Evolutionary conservation across 2,888 invertebrate species (phyloP).

Genomic region (Charanyca ferruginea): DNA sequence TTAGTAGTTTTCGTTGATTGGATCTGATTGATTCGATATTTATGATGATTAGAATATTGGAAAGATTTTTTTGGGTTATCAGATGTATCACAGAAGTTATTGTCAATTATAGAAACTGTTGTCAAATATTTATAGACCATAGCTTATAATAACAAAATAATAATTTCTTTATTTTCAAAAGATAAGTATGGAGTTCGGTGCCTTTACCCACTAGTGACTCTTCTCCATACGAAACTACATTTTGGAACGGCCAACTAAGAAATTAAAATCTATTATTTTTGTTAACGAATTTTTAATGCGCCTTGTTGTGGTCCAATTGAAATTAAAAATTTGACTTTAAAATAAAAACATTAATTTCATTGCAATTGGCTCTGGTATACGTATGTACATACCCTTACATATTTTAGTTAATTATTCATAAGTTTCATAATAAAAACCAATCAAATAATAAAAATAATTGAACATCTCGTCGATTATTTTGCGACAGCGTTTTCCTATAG

Average conservation of each 20-base stretch:
- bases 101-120: slow-evolving; percentile 40
- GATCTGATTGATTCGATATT: slow-evolving; percentile 56
- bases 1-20: slow-evolving; percentile 54
- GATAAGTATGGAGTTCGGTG: too few species aligned
- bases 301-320: too few species aligned
- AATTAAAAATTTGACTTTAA: too few species aligned
- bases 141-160: slow-evolving; percentile 11
- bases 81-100: slow-evolving; percentile 34
- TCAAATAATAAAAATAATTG: slow-evolving; percentile 32
- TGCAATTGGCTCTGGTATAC: background rate
- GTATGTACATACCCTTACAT: background rate
- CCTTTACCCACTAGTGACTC: too few species aligned
- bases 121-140: slow-evolving; percentile 29
- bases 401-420: slow-evolving; percentile 18
- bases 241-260: too few species aligned
- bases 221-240: too few species aligned
- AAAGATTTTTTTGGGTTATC: slow-evolving; percentile 30
- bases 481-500: slow-evolving; percentile 33
- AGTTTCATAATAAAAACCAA: slow-evolving; percentile 12
- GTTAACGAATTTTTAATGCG: too few species aligned
- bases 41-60: slow-evolving; percentile 39
- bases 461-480: slow-evolving; percentile 42
- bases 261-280: too few species aligned
- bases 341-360: background rate
- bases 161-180: too few species aligned